Base-by-base conservation (phyloP, 2,113 vertebrate genomes). In the Aptenodytes forsteri region DNA sequence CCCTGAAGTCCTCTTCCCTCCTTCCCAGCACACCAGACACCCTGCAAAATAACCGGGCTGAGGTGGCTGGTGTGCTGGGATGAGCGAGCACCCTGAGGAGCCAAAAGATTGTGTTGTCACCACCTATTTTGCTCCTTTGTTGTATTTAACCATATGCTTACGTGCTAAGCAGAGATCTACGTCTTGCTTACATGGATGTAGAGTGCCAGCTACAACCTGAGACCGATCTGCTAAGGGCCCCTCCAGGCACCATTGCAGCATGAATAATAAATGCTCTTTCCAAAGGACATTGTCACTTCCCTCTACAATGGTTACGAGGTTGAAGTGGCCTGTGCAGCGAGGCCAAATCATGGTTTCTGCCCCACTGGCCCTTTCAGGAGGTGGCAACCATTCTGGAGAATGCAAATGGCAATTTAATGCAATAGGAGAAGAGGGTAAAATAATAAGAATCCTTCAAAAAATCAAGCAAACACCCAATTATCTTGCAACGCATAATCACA, bases 191-290 rank as follows among this genome's bases (percentile, higher is more conserved):
- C 76, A 32, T 7, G 66, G 56, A 29, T 11, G 1, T 10, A 27
- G 62, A 71, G 40, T 32, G 71, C 58, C 62, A 70, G n/a, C 40
- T 80, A 85, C 54, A 92, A 38, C 71, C 58, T 54, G 55, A 94
- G 36, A 34, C 44, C 36, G 72, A 0, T 58, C 50, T 83, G 38
- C 54, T 77, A 21, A 61, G 55, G 49, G 47, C 11, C n/a, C 66
- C 85, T 86, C 83, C 50, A 69, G 66, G 79, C 85, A 73, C 62
- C 86, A 10, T 7, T 70, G 46, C 79, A 88, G 50, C 64, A 50
- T 77, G 67, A 90, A 90, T 90, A 83, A 93, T 64, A 62, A 88
- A 90, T 42, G 13, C 26, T 36, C 7, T 89, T 93, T 93, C 64
- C 85, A 50, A 73, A 86, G 58, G 85, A 69, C 8, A 26, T 36